Base-by-base conservation (phyloP, 1,140 invertebrate species). In the Stegodyphus mimosarum region DNA sequence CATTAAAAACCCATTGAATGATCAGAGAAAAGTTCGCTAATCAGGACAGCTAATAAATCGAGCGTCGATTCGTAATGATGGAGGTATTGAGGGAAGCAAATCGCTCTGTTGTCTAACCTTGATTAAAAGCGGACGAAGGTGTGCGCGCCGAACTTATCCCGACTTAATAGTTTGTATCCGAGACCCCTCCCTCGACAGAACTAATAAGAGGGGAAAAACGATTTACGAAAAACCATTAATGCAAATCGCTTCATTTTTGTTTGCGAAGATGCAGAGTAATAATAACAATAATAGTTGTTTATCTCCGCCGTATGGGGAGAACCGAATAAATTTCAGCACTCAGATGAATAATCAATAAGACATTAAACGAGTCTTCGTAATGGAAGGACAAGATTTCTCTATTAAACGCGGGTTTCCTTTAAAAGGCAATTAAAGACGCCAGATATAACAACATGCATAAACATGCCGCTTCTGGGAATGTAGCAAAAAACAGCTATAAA, bases 261-360 rank as follows among this genome's bases (percentile, higher is more conserved):
- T 84, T 84, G 72, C 66, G 66, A 76, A 76, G 81, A 83, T 83
- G 80, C 80, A 83, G 74, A 83, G 80, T 83, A 84, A 84, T 84
- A 84, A 84, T 84, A 84, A 84, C 81, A 84, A 84, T 84, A 84
- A 84, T 64, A 84, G 81, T 84, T 84, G 81, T 84, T 84, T 84
- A 84, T 84, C 81, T 75, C 72, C 81, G 73, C 80, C 80, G 70
- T 67, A 80, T 70, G 77, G 77, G 53, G 67, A 60, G 71, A 50
- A 49, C 51, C 33, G 81, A 84, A 83, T 83, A 83, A 83, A 84
- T 84, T 84, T 75, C 81, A 18, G 70, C 55, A 48, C 80, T 83
- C 11, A 83, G 81, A 84, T 84, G 81, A 84, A 84, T 84, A 84
- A 84, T 84, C 81, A 84, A 84, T 84, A 84, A 84, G 81, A 84